Evolutionary conservation across 2,113 vertebrate species (phyloP).

Genomic region (Rhinolophus ferrumequinum): DNA sequence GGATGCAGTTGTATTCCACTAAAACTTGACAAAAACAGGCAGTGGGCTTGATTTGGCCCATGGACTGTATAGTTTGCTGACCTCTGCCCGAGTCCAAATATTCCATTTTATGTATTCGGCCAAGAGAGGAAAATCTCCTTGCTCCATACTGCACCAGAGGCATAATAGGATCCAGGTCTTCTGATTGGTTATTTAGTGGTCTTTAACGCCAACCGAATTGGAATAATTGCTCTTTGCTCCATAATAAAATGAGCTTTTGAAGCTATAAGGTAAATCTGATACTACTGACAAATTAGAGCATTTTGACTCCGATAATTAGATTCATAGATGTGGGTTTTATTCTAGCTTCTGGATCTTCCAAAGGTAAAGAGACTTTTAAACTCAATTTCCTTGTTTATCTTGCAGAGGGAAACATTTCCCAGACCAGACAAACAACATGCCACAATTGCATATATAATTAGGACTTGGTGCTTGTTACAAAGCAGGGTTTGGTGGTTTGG

Average conservation of each 20-base stretch:
- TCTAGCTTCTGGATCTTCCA: slow-evolving; percentile 13
- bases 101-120: neutral
- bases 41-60: neutral
- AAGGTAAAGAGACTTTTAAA: neutral
- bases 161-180: neutral
- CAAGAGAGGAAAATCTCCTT: neutral
- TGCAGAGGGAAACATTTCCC: neutral
- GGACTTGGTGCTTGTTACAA: neutral
- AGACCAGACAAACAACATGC: neutral
- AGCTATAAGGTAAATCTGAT: neutral
- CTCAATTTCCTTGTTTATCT: neutral
- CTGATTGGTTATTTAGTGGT: neutral
- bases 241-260: slow-evolving; percentile 36
- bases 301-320: neutral
- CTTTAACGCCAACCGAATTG: neutral
- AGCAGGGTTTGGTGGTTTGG: neutral
- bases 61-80: neutral
- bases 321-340: slow-evolving; percentile 10
- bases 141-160: neutral
- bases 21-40: neutral
- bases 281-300: neutral
- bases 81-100: neutral
- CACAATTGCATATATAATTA: neutral
- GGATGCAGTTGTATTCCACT: neutral
- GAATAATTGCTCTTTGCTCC: neutral